Conservation (phyloP, 2,113 vertebrate genomes). For the rabbit (Oryctolagus cuniculus) region mOryCun1.1 NC_091443.1:35717001-35717500, state of each 20-base stretch:
- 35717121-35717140: conserved; percentile 64
- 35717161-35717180: conserved; percentile 52
- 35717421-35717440: background rate
- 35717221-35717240: background rate
- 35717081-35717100: background rate
- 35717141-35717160: conserved; percentile 25
- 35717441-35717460: conserved; percentile 27
- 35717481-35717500: conserved; percentile 25
- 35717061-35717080: conserved; percentile 39
- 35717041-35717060: conserved; percentile 70
- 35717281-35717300: background rate
- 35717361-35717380: conserved; percentile 49
- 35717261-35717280: background rate
- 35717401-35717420: conserved; percentile 20
- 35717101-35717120: conserved; percentile 66
- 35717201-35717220: conserved; percentile 51
- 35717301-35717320: conserved; percentile 7
- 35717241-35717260: background rate
- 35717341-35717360: conserved; percentile 7
- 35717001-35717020: conserved; percentile 75
- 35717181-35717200: conserved; percentile 55
- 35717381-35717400: conserved; percentile 12
- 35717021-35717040: conserved; percentile 63
- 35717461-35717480: background rate
- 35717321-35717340: conserved; percentile 39